These are phyloP conservation scores for Phasia obesa DNA, from an alignment of 2,888 invertebrate species.

Conservation along the genomic window DNA sequence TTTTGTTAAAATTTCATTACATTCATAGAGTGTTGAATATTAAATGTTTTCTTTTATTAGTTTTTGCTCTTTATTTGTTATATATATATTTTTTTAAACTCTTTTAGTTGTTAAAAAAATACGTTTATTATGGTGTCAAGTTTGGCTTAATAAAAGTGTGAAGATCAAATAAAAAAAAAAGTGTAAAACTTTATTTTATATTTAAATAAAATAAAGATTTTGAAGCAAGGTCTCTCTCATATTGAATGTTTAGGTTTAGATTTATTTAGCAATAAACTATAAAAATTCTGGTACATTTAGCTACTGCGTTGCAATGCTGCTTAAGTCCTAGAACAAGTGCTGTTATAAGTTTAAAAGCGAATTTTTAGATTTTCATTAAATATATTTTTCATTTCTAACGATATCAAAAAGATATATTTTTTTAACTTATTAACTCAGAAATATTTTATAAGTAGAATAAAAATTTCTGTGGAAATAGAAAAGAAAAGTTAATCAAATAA, in stretches of 20 bases:
- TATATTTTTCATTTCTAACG: no score
- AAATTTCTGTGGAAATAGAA: constrained; percentile 8
- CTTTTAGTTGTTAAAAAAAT: background rate
- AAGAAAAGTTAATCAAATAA: background rate
- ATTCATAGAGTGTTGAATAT: constrained; percentile 66
- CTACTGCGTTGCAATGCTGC: constrained; percentile 6
- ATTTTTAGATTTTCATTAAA: background rate
- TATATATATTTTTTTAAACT: constrained; percentile 1
- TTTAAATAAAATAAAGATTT: no score
- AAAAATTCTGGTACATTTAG: constrained; percentile 17
- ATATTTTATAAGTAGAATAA: constrained; percentile 38
- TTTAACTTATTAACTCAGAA: constrained; percentile 11
- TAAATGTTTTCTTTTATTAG: constrained; percentile 29
- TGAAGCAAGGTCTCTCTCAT: no score
- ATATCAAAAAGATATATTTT: constrained; percentile 6
- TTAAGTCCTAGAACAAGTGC: constrained; percentile 20
- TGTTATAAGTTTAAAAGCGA: constrained; percentile 11
- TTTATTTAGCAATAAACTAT: constrained; percentile 11
- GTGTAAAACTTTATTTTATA: background rate
- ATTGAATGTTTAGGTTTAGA: constrained; percentile 16
- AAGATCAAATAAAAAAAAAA: background rate
- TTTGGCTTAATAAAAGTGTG: constrained; percentile 52
- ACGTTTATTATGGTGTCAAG: constrained; percentile 66
- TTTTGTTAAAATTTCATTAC: constrained; percentile 57
- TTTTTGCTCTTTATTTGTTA: constrained; percentile 21